These are phyloP conservation scores for Galagoides demidoff DNA, from an alignment of 2,797 vertebrate genomes.

Conservation along the genomic window DNA sequence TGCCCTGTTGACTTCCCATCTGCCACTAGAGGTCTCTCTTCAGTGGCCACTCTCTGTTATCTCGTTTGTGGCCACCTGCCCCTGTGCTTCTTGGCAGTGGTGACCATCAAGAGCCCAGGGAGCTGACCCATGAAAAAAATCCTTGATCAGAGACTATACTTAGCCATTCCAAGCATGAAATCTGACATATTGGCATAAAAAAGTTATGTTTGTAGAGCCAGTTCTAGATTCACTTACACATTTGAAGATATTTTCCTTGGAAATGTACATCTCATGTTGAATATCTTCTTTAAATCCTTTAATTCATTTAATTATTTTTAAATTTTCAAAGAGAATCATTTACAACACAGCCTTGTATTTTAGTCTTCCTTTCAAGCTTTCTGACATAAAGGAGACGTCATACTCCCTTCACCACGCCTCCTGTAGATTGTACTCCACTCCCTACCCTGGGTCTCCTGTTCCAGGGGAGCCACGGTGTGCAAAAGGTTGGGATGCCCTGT, in stretches of 20 bases:
- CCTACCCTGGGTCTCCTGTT: background rate
- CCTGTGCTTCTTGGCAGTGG: background rate
- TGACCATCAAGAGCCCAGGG: background rate
- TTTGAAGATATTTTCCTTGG: background rate
- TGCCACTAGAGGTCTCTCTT: conserved; percentile 10
- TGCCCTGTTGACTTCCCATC: background rate
- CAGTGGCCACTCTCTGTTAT: background rate
- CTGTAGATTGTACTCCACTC: no score
- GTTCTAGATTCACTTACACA: background rate
- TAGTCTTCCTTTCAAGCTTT: background rate
- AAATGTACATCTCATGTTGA: background rate
- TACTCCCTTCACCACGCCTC: background rate
- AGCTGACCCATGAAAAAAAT: background rate
- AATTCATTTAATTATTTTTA: no score
- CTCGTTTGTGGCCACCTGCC: background rate
- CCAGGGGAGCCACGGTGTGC: background rate
- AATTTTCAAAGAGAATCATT: no score
- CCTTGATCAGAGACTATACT: background rate
- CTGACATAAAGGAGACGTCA: background rate
- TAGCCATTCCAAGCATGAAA: background rate
- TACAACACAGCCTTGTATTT: background rate
- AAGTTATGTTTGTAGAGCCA: background rate
- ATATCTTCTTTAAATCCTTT: background rate
- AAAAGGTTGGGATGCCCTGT: background rate
- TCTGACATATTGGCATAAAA: background rate